Evolutionary conservation across 2,113 vertebrate species (phyloP).

Genomic region (Pterophyllum scalare): DNA sequence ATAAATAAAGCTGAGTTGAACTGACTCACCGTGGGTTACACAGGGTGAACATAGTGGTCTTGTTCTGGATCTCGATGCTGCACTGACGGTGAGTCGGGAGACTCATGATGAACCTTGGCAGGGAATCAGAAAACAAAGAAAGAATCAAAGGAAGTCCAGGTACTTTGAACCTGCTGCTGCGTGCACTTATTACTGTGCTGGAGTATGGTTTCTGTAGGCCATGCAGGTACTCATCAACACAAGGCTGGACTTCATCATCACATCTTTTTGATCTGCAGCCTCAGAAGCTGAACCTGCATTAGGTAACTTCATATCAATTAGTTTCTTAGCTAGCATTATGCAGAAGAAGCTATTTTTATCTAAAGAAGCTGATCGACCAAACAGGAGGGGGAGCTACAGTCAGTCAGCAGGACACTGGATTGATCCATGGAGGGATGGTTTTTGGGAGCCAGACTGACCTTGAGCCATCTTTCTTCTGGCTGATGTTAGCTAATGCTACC

Average conservation of each 20-base stretch:
- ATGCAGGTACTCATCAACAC: too few species aligned
- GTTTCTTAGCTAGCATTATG: neutral
- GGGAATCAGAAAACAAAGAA: neutral
- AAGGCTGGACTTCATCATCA: too few species aligned
- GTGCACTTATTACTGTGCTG: neutral
- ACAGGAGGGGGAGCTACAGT: too few species aligned
- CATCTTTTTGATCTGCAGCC: too few species aligned
- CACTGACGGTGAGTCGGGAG: neutral
- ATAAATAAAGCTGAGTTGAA: too few species aligned
- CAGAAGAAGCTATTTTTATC: too few species aligned
- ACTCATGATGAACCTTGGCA: neutral
- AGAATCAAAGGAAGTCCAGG: neutral
- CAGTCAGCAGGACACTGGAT: too few species aligned
- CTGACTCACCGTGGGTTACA: neutral
- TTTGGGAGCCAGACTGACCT: neutral
- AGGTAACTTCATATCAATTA: too few species aligned
- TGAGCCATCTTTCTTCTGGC: accelerated
- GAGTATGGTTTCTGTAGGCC: neutral
- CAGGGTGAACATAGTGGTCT: neutral
- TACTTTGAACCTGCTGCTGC: neutral
- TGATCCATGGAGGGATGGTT: accelerated
- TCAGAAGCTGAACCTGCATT: too few species aligned
- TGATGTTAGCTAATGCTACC: too few species aligned
- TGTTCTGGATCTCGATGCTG: conserved; percentile 1
- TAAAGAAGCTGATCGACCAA: too few species aligned